These are phyloP conservation scores for Brachyopa scutellaris DNA, from an alignment of 2,888 invertebrate genomes.

Conservation along the genomic window DNA sequence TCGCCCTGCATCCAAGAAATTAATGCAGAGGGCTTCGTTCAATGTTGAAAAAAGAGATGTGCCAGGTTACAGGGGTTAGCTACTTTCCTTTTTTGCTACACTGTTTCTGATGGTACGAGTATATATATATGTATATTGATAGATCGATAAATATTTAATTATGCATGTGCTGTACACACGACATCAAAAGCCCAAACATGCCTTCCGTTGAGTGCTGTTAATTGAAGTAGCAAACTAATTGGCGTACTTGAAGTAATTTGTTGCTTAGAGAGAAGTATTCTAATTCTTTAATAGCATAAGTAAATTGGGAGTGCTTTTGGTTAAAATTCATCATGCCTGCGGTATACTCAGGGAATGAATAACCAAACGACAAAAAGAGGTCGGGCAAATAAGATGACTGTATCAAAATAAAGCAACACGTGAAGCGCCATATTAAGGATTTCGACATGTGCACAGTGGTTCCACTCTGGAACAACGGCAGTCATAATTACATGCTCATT, in stretches of 20 bases:
- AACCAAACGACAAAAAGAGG: too few relatives aligned
- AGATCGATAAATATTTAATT: slow-evolving; percentile 61
- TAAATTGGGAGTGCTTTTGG: too few relatives aligned
- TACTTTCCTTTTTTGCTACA: too few relatives aligned
- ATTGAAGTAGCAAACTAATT: slow-evolving; percentile 41
- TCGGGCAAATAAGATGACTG: too few relatives aligned
- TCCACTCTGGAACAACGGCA: too few relatives aligned
- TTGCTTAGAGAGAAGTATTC: slow-evolving; percentile 21
- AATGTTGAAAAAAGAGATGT: not conserved
- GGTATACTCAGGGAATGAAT: too few relatives aligned
- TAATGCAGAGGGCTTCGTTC: slow-evolving; percentile 34
- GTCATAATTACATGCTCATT: too few relatives aligned
- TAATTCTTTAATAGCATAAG: too few relatives aligned
- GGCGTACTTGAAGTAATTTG: slow-evolving; percentile 59
- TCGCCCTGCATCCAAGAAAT: slow-evolving; percentile 43
- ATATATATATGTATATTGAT: slow-evolving; percentile 1
- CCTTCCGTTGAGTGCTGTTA: slow-evolving; percentile 10
- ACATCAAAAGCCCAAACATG: not conserved
- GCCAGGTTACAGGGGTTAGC: not conserved
- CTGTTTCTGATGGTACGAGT: slow-evolving; percentile 15
- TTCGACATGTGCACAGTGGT: too few relatives aligned
- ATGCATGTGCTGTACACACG: slow-evolving; percentile 20
- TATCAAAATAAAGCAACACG: too few relatives aligned
- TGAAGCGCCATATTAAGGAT: too few relatives aligned
- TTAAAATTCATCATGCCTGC: too few relatives aligned